Evolutionary conservation across 2,797 vertebrate genomes (phyloP), one percentile per base, ranked within the genome.

Genomic region (Salarias fasciatus): DNA sequence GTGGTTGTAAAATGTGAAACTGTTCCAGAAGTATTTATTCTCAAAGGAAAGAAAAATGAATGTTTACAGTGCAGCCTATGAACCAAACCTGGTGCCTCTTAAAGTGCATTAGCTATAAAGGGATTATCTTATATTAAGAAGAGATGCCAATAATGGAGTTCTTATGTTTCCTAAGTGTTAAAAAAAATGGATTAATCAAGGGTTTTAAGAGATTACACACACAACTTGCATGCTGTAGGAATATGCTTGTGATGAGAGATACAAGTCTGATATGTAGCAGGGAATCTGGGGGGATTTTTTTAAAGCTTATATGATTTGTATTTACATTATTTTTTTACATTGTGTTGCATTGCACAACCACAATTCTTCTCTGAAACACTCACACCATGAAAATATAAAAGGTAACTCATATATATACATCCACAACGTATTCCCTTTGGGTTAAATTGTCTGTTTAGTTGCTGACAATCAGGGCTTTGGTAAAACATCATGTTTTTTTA

Each of bases 51-150:
- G 41, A 61, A 44, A 76, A 64, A 61, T 55, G 8, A 75, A 85
- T 87, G 89, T 91, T 91, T 90, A 90, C 86, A 85, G n/a, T 65
- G 59, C 69, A 72, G 72, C 75, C 52, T 66, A 14, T 63, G 62
- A 79, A 77, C 43, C 50, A 72, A 80, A 66, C 52, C 61, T 54
- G 72, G 55, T 84, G 82, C 76, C 74, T 63, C 65, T 74, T 48
- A 51, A 79, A 74, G 70, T 71, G 60, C 82, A 79, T 82, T 79
- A 74, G 69, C 72, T 77, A 44, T 68, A 52, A 75, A 72, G 69
- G 69, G 68, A 86, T 87, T n/a, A 50, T 89, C 86, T 89, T 89
- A 91, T 87, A 86, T 89, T 88, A 84, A 90, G 88, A 90, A 88
- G 75, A 84, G 63, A 67, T 74, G 67, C 59, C 52, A 69, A 28